Base-by-base conservation (phyloP, 2,888 invertebrate genomes). In the Tachina grossa region DNA sequence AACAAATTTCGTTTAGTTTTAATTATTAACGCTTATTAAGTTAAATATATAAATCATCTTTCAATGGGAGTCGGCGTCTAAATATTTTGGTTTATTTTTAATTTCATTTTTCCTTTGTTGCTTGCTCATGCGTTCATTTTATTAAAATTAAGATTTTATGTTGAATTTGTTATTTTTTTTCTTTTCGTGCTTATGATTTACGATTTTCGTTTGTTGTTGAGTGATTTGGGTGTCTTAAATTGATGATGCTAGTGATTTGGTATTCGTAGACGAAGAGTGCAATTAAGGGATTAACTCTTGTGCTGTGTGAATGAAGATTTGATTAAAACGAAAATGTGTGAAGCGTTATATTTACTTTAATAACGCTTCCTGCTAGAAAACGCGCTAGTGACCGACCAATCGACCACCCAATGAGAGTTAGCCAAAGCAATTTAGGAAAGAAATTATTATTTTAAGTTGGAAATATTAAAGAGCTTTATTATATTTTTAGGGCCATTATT, bases 261-360 rank as follows among this genome's bases (percentile, higher is more conserved):
- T 1, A 55, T 1, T 31, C 65, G 43, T 72, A 57, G 13, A 39
- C 14, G 1, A 47, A 72, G 19, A 22, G 8, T 75, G 63, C 71
- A 76, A 79, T 84, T 84, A 79, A 75, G 65, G 79, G 79, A 84
- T 83, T 83, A 74, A 61, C 3, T 61, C 61, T 61, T 59, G 16
- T 31, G 31, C 31, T 31, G 31, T 31, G 14, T 65, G 22, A 16
- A 51, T 65, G 22, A 16, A 53, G 53, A n/a, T 45, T 31, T 65
- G 9, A 49, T 2, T 22, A 19, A 71, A 57, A 61, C 0, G 43
- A 71, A 79, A 39, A 61, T 10, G 10, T 45, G n/a, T 16, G 51
- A 9, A 57, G 43, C 41, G 6, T 49, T 49, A 14, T 49, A 2
- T 49, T 31, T 31, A 8, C 10, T 31, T 31, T 31, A 13, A 10